Conservation (phyloP, 2,888 invertebrate genomes). For the Frankliniella intonsa region DNA sequence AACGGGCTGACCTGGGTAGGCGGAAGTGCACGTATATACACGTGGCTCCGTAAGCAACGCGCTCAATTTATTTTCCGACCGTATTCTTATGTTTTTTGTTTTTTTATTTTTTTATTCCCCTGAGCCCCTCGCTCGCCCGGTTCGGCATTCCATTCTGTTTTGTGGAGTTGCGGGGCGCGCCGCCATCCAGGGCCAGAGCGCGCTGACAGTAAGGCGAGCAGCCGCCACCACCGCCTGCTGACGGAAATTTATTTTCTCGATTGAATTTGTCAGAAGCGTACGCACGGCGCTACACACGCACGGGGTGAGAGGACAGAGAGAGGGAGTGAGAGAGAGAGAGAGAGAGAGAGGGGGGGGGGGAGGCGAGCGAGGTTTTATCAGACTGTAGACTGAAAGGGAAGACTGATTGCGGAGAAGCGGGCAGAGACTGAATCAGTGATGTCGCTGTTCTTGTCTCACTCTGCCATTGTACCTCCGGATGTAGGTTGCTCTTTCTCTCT, state of each 20-base stretch:
- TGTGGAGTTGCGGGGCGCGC: no score
- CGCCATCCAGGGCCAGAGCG: background rate
- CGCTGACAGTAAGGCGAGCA: background rate
- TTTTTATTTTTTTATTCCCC: no score
- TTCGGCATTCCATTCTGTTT: no score
- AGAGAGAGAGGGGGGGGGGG: no score
- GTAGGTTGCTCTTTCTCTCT: background rate
- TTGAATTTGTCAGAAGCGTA: constrained; percentile 4
- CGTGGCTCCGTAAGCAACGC: no score
- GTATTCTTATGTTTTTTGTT: no score
- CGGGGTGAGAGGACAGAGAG: background rate
- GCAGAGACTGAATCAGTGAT: constrained; percentile 14
- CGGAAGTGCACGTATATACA: no score
- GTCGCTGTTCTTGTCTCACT: background rate
- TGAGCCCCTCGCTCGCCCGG: no score
- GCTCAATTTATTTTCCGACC: no score
- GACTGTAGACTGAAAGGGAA: background rate
- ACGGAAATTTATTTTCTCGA: background rate
- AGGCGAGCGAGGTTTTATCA: background rate
- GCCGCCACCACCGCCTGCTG: background rate
- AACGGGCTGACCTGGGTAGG: no score
- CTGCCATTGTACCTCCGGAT: background rate
- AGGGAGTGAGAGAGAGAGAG: no score
- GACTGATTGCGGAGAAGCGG: background rate
- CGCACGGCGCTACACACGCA: background rate